A percentile compares a stretch with the other conserved stretches of the same genome.
These are phyloP conservation scores for Lissocephala sabroskyi DNA, from an alignment of 2,888 invertebrate species.

Conservation along the genomic window DNA sequence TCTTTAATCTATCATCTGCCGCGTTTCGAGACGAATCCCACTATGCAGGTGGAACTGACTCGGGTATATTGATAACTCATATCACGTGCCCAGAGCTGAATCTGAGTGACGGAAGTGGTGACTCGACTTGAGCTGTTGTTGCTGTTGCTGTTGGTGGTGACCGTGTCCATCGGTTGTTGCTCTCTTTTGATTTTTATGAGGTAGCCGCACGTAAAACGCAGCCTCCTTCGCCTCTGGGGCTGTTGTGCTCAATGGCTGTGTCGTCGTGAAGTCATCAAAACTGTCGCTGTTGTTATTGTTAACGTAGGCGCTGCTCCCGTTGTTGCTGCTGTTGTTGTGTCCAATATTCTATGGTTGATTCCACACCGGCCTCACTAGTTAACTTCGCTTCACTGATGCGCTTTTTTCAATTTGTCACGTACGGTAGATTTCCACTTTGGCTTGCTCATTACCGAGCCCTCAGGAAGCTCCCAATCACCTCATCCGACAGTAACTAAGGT, in stretches of 20 bases:
- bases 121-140: slow-evolving; percentile 19
- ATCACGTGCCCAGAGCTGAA: slow-evolving; percentile 63
- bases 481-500: background rate
- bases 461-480: background rate
- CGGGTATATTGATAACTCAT: slow-evolving; percentile 59
- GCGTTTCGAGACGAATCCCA: no score
- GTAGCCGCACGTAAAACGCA: background rate
- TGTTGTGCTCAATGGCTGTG: slow-evolving; percentile 4
- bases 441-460: slow-evolving; percentile 27
- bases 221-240: background rate
- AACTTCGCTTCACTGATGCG: slow-evolving; percentile 67
- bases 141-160: slow-evolving; percentile 9
- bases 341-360: slow-evolving; percentile 60
- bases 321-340: slow-evolving; percentile 32
- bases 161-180: slow-evolving; percentile 10
- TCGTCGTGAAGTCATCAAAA: slow-evolving; percentile 47
- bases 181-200: slow-evolving; percentile 1
- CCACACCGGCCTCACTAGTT: slow-evolving; percentile 63
- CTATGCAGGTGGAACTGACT: no score
- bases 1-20: no score
- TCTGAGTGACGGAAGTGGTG: slow-evolving; percentile 14
- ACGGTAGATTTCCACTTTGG: slow-evolving; percentile 48
- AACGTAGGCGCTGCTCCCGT: slow-evolving; percentile 19
- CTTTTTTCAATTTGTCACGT: slow-evolving; percentile 71
- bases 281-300: slow-evolving; percentile 29